Conservation (phyloP, 2,113 vertebrate genomes). For the Cephalophus harveyi region DNA sequence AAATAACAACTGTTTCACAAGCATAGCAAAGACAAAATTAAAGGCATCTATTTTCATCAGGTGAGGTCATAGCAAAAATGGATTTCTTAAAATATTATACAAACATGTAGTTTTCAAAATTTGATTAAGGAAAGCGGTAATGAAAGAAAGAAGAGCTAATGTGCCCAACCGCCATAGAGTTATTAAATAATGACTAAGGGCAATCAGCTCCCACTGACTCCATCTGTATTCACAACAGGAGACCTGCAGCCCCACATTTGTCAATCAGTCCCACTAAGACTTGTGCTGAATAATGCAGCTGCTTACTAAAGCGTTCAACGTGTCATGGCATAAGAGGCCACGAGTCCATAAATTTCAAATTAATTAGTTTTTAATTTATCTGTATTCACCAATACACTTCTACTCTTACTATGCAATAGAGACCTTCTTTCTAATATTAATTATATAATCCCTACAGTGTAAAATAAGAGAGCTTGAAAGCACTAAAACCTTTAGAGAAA, state of each 20-base stretch:
- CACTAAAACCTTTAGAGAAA: background rate
- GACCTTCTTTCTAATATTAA: conserved; percentile 43
- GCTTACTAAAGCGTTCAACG: conserved; percentile 17
- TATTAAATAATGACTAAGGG: conserved; percentile 1
- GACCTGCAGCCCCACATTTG: background rate
- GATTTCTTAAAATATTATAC: background rate
- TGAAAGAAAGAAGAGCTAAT: background rate
- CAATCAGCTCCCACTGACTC: background rate
- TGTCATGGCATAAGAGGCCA: background rate
- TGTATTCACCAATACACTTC: conserved; percentile 15
- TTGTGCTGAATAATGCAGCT: background rate
- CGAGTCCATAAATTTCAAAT: conserved; percentile 54
- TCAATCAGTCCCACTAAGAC: background rate
- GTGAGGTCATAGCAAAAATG: background rate
- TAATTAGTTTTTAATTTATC: conserved; percentile 69
- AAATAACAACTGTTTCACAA: background rate
- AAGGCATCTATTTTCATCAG: background rate
- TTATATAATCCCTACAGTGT: background rate
- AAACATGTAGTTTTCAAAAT: background rate
- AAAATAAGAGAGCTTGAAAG: conserved; percentile 29
- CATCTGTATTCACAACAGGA: background rate
- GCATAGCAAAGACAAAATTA: background rate
- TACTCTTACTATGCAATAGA: background rate
- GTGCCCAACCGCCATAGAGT: background rate
- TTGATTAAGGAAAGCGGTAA: background rate